phyloP scores from a whole-genome alignment of 2,113 vertebrate species.

The Pygoscelis antarcticus region DNA sequence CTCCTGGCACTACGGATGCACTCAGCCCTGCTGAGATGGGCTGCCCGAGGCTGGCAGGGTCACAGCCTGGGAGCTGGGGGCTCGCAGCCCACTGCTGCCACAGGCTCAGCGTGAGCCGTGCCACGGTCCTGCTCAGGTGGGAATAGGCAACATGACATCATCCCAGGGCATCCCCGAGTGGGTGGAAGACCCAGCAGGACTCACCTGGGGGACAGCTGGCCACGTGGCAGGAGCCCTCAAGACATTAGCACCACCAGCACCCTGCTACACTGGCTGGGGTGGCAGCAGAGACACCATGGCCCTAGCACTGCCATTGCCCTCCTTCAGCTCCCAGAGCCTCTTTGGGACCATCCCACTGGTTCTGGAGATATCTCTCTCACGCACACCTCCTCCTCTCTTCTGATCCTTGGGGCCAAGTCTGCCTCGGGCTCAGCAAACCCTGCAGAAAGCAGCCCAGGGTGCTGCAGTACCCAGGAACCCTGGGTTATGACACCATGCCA shows the following conservation, averaged over 20 bases:
- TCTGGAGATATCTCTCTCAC: neutral
- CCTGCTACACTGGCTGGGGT: neutral
- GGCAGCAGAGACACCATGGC: neutral
- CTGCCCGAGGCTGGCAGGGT: neutral
- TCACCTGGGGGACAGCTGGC: neutral
- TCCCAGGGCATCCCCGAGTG: neutral
- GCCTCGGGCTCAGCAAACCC: neutral
- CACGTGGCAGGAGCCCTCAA: neutral
- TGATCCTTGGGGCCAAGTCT: neutral
- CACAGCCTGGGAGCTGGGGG: neutral
- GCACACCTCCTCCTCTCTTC: neutral
- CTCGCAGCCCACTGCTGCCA: neutral
- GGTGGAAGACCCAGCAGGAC: neutral
- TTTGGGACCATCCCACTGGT: neutral
- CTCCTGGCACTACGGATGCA: accelerated
- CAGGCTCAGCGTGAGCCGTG: neutral
- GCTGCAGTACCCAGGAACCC: neutral
- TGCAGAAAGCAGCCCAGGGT: neutral
- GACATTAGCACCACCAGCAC: neutral
- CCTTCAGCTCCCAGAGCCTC: neutral
- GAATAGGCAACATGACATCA: accelerated
- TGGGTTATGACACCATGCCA: neutral
- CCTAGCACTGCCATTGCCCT: too few relatives aligned
- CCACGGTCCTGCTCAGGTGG: neutral
- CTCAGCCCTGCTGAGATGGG: neutral